Base-by-base conservation (phyloP, 2,113 vertebrate species). In the Oxygymnocypris stewartii region DNA sequence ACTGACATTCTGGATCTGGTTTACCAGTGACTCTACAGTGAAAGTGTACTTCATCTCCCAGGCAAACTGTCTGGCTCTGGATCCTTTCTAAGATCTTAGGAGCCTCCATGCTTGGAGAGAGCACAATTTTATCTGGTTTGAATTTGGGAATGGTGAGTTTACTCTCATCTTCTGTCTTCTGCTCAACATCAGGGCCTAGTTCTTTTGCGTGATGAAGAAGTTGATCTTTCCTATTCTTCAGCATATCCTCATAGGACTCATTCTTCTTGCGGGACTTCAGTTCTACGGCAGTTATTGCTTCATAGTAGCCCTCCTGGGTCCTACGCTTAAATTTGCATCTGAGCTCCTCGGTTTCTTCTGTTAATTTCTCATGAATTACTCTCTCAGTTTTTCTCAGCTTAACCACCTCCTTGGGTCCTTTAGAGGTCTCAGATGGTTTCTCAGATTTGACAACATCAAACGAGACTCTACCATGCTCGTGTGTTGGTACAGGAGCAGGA, bases 281-380 rank as follows among this genome's bases (percentile, higher is more conserved):
- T 87, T 99, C 98, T 84, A 99, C 97, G 0, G 98, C 97, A 0
- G 97, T 98, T 57, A 99, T 98, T 85, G 98, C 98, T 94, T 99
- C 98, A 1, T 97, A 99, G 85, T 99, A 99, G 0, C 98, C 98
- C 87, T 99, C 98, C 89, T 99, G 97, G 0, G 97, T 99, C 69
- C 98, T 96, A 88, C 98, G 97, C 79, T 99, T 99, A 92, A 99
- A 99, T 92, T 99, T 99, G 89, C 97, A 95, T 57, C 96, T 97
- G 51, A 99, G 94, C 90, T 99, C 98, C 86, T 97, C 98, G 0
- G 98, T 95, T 91, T 99, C 98, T 89, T 99, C 98, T 0, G 95
- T 92, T 20, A 96, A 86, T 88, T 98, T 99, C 87, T 97, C 97
- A 0, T 97, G 98, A 23, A 95, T 94, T 5, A 98, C 95, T 90